Evolutionary conservation across 2,797 vertebrate species (phyloP).

Genomic region (Rhinella marina): DNA sequence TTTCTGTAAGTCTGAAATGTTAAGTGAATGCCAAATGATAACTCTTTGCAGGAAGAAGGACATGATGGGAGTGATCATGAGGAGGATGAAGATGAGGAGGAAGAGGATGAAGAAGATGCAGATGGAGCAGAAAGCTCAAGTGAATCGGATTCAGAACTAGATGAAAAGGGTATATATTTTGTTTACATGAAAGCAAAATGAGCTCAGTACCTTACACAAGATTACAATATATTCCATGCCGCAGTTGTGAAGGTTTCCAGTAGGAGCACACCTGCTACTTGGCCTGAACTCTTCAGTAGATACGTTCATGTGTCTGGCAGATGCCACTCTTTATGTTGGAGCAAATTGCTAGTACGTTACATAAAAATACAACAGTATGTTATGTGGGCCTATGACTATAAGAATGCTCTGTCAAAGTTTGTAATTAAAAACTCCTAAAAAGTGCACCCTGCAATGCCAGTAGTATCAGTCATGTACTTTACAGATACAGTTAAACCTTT

Average conservation of each 20-base stretch:
- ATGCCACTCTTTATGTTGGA: background rate
- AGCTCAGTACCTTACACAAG: background rate
- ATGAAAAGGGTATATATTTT: slow-evolving; percentile 87
- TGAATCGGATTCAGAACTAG: slow-evolving; percentile 90
- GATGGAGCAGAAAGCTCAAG: slow-evolving; percentile 91
- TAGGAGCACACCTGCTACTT: background rate
- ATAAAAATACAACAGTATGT: background rate
- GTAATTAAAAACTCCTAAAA: background rate
- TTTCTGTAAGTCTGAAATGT: background rate
- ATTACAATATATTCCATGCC: too few relatives aligned
- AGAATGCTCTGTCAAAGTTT: too few relatives aligned
- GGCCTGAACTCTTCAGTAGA: background rate
- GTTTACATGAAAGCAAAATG: background rate
- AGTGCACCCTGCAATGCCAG: background rate
- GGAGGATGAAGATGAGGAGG: slow-evolving; percentile 87
- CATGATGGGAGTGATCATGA: slow-evolving; percentile 90
- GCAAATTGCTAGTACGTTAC: background rate
- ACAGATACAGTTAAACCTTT: background rate
- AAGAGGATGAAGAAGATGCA: slow-evolving; percentile 90
- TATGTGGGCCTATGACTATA: background rate
- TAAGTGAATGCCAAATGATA: background rate
- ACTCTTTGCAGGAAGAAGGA: slow-evolving; percentile 74
- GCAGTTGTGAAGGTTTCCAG: background rate
- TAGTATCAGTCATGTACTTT: background rate
- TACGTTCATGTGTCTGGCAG: too few relatives aligned